Conservation (phyloP, 1,140 invertebrate genomes). For the Microvelia longipes region DNA sequence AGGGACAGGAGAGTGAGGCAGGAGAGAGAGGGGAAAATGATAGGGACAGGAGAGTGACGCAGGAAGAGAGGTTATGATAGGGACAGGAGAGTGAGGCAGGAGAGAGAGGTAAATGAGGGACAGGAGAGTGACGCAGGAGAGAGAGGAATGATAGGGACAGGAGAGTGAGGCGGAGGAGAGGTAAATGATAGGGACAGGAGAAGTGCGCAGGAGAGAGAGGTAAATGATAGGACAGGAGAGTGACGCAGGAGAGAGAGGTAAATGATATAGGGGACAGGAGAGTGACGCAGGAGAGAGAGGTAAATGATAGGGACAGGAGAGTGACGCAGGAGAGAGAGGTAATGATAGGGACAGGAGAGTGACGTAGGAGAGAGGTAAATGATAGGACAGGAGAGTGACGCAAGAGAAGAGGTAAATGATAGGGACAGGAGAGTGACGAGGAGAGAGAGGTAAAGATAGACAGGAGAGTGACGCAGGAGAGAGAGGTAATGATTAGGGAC, state of each 20-base stretch:
- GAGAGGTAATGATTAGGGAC: neutral
- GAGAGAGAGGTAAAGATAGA: neutral
- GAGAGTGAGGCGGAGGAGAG: neutral
- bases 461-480: neutral
- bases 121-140: neutral
- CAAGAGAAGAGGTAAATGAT: neutral
- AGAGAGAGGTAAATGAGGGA: neutral
- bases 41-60: neutral
- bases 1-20: neutral
- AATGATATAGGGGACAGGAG: no score
- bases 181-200: neutral
- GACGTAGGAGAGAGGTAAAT: neutral
- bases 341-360: neutral
- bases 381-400: neutral
- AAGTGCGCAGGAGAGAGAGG: neutral
- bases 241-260: no score
- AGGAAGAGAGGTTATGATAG: neutral
- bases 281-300: no score
- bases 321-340: neutral
- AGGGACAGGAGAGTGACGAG: neutral
- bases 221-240: neutral
- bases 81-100: neutral
- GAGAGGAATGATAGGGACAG: neutral
- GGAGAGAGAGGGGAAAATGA: neutral
- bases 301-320: no score